Conservation (phyloP, 2,797 vertebrate genomes). For the Gymnopithys bicolor region DNA sequence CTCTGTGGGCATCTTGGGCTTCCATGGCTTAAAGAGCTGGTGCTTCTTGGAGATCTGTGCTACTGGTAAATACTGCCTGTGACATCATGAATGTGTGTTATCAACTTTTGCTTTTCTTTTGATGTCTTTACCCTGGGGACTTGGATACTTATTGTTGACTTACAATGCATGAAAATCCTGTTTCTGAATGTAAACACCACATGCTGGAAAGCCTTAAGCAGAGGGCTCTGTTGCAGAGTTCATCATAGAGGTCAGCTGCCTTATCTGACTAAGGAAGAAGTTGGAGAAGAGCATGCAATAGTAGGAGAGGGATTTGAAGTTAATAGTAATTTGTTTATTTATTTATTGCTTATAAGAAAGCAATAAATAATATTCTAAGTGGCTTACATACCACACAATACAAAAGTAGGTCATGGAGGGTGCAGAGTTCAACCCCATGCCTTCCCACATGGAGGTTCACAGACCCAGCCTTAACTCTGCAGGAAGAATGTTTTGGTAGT, state of each 20-base stretch:
- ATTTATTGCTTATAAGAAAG: neutral
- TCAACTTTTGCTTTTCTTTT: neutral
- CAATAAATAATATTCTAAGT: neutral
- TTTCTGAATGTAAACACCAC: neutral
- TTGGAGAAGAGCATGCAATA: neutral
- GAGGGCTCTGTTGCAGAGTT: neutral
- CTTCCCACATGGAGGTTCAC: neutral
- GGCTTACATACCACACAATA: neutral
- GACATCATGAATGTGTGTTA: neutral
- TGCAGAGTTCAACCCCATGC: neutral
- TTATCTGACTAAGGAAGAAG: neutral
- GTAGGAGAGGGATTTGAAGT: neutral
- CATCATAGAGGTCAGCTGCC: neutral
- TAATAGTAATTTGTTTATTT: neutral
- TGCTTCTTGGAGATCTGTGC: neutral
- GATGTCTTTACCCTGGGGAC: neutral
- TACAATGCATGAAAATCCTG: neutral
- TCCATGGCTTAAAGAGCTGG: neutral
- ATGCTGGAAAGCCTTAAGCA: neutral
- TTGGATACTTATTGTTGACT: neutral
- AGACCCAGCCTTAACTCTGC: neutral
- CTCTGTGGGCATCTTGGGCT: neutral
- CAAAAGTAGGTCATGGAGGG: neutral
- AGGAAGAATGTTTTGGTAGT: rapidly evolving
- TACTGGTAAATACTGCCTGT: neutral